A percentile compares a stretch with the other conserved stretches of the same genome.
Conservation (phyloP, 2,113 vertebrate species). For the Anolis sagrei region DNA sequence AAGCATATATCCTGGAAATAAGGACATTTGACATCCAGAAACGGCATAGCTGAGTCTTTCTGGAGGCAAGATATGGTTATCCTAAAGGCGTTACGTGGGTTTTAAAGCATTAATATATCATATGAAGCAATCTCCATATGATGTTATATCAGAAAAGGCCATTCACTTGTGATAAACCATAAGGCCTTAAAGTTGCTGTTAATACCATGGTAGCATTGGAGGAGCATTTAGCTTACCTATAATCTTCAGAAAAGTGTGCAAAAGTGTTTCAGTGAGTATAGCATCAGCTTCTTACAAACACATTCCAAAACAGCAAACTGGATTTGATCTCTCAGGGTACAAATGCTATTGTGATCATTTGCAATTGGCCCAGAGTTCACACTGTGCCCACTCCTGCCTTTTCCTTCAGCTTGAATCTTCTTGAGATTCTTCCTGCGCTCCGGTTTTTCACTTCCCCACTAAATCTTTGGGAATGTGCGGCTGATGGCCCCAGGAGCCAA, state of each 20-base stretch:
- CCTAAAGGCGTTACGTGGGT: not conserved
- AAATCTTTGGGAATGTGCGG: conserved; percentile 65
- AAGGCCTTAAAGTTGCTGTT: conserved; percentile 41
- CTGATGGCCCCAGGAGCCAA: conserved; percentile 73
- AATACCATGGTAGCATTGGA: conserved; percentile 55
- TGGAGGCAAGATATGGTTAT: not conserved
- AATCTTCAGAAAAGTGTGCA: conserved; percentile 48
- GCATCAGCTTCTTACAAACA: conserved; percentile 41
- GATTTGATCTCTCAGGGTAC: conserved; percentile 32
- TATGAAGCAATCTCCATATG: too few species aligned
- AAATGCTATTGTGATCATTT: conserved; percentile 57
- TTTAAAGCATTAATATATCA: not conserved
- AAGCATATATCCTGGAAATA: too few species aligned
- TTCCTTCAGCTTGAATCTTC: conserved; percentile 63
- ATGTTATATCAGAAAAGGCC: not conserved
- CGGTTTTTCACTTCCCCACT: conserved; percentile 72
- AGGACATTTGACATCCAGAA: not conserved
- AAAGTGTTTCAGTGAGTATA: conserved; percentile 54
- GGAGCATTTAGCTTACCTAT: conserved; percentile 53
- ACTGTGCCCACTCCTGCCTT: conserved; percentile 51
- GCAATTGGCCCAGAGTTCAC: conserved; percentile 53
- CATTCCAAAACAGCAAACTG: conserved; percentile 50
- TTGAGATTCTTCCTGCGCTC: conserved; percentile 54
- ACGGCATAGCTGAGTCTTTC: not conserved
- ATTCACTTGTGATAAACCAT: conserved; percentile 21